Evolutionary conservation across 2,888 invertebrate species (phyloP).

Genomic region (Stomorhina lunata): DNA sequence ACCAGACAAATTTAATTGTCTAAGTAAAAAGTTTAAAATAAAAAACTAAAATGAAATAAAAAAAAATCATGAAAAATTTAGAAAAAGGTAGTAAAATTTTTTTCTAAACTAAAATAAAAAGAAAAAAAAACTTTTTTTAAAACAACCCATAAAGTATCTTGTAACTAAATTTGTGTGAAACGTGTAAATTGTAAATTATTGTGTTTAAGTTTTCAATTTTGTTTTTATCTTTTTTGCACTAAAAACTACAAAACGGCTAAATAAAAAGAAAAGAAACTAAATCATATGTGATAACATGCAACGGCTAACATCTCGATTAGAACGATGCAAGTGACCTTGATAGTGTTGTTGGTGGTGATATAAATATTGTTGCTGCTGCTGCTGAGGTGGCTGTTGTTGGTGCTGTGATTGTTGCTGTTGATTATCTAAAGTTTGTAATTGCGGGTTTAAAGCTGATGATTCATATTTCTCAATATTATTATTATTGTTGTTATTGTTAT

Average conservation of each 20-base stretch:
- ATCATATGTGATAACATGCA: slow-evolving; percentile 78
- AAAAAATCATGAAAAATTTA: no score
- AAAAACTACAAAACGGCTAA: slow-evolving; percentile 31
- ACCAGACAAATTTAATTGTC: neutral
- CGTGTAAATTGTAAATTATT: neutral
- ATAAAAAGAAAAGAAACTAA: slow-evolving; percentile 65
- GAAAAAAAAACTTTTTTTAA: neutral
- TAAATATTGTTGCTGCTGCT: slow-evolving; percentile 43
- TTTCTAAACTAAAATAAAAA: no score
- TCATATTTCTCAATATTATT: slow-evolving; percentile 60
- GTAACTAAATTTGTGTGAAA: slow-evolving; percentile 22
- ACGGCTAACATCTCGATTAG: slow-evolving; percentile 78
- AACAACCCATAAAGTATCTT: neutral
- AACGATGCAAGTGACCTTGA: slow-evolving; percentile 78
- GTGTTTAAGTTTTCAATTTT: neutral
- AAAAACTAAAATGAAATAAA: neutral
- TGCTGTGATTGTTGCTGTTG: slow-evolving; percentile 54
- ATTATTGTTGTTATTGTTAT: slow-evolving; percentile 50
- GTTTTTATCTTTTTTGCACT: neutral
- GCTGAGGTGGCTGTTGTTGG: slow-evolving; percentile 63
- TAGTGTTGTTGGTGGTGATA: slow-evolving; percentile 69
- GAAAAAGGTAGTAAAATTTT: neutral
- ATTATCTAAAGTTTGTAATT: slow-evolving; percentile 49
- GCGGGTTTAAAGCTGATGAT: slow-evolving; percentile 49
- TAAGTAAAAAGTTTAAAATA: neutral